Base-by-base conservation (phyloP, 2,797 vertebrate genomes). In the Sciurus carolinensis region DNA sequence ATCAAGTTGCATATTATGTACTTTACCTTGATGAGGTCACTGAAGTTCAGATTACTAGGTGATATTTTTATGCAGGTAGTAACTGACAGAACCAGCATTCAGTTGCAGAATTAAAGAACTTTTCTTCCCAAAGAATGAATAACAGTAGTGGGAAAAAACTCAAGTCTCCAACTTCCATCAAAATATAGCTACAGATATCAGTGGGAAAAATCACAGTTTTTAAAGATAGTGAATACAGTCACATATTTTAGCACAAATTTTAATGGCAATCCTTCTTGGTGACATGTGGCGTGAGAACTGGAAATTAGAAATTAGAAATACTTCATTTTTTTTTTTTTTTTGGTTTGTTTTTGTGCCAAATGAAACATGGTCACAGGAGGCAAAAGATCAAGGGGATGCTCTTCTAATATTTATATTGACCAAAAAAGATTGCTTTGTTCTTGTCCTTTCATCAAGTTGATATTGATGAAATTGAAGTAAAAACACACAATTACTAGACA, bases 391-490 rank as follows among this genome's bases (percentile, higher is more conserved):
- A 69, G 26, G 5, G 18, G 20, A 79, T 75, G 3, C 2, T 91
- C 12, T 73, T 71, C 8, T 50, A 72, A 66, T 79, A 85, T 90
- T 95, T 54, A 90, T 77, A 44, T 24, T 92, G 90, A 62, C 4
- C 3, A 57, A 72, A 86, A 72, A 76, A 66, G 8, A 26, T 67
- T 87, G 4, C n/a, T 95, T 96, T 85, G 39, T 81, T 94, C 0
- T 76, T 57, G 2, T 75, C 62, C 15, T 95, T 93, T 90, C 44
- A 76, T 93, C 64, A 54, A 89, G 4, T 28, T 85, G 30, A 52
- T 94, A 67, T 42, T 86, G 93, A 72, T 87, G 30, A 93, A 87
- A 67, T 57, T 81, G 26, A 75, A 87, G 81, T 95, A 26, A 97
- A 80, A 96, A 59, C 26, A 66, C 26, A 44, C 57, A 39, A 3